These are phyloP conservation scores for Xestoiulus laeticollis DNA, from an alignment of 2,888 invertebrate species.

Conservation along the genomic window DNA sequence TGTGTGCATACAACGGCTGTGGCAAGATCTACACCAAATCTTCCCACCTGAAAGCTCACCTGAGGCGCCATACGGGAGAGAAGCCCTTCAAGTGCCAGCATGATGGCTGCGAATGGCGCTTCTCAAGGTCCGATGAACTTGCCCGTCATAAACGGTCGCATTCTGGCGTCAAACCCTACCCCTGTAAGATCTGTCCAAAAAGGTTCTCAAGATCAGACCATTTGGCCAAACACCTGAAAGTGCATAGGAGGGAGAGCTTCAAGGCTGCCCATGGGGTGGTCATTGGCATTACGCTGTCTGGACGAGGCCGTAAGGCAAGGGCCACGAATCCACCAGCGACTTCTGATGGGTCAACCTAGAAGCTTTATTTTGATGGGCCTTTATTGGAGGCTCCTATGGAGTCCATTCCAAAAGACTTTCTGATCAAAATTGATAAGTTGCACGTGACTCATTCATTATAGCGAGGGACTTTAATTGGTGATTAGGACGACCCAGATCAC, in stretches of 20 bases:
- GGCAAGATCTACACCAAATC: conserved; percentile 87
- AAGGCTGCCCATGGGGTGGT: conserved; percentile 5
- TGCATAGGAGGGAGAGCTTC: conserved; percentile 61
- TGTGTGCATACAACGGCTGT: conserved; percentile 76
- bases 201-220: conserved; percentile 94
- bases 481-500: too few species aligned
- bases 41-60: conserved; percentile 87
- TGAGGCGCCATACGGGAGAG: conserved; percentile 82
- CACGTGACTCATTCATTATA: too few species aligned
- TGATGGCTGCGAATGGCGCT: conserved; percentile 87
- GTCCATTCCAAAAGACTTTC: too few species aligned
- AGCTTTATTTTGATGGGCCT: too few species aligned
- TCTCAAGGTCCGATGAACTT: conserved; percentile 93
- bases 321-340: background rate
- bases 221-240: conserved; percentile 85
- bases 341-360: too few species aligned
- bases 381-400: too few species aligned
- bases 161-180: conserved; percentile 93
- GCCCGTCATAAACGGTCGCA: conserved; percentile 94
- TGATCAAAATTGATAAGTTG: too few species aligned
- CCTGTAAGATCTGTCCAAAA: conserved; percentile 86
- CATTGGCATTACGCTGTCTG: background rate
- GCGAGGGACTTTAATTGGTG: too few species aligned
- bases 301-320: background rate
- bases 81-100: conserved; percentile 69